These are phyloP conservation scores for Galeopterus variegatus DNA, from an alignment of 2,113 vertebrate genomes.

Conservation along the genomic window DNA sequence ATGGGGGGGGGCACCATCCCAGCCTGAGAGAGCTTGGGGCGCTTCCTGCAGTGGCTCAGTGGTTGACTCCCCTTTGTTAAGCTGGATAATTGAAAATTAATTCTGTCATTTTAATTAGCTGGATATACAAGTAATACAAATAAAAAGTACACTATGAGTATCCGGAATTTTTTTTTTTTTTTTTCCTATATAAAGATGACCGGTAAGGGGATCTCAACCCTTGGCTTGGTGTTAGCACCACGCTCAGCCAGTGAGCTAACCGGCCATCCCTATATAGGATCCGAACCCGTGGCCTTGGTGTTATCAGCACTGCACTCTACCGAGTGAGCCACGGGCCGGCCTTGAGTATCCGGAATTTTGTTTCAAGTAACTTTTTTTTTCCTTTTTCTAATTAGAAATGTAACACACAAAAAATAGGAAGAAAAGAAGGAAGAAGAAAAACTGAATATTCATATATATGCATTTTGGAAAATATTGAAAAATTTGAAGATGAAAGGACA, in stretches of 20 bases:
- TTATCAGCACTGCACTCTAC: no score
- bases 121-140: background rate
- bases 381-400: background rate
- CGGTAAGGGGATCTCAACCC: no score
- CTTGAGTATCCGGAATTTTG: background rate
- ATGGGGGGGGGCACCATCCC: no score
- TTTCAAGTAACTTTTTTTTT: background rate
- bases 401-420: background rate
- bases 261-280: no score
- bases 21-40: no score
- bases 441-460: background rate
- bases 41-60: no score
- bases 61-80: background rate
- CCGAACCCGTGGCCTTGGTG: no score
- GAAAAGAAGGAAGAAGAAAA: background rate
- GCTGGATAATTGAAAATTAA: background rate
- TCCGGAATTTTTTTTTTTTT: background rate
- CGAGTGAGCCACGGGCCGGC: no score
- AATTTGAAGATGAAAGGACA: background rate
- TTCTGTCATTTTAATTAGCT: background rate
- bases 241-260: no score
- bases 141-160: background rate
- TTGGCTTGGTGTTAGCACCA: no score
- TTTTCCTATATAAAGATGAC: no score
- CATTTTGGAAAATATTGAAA: slow-evolving; percentile 26